Evolutionary conservation across 2,113 vertebrate species (phyloP), one percentile per base, ranked within the genome.

Genomic region (Pogonocichla stellata): DNA sequence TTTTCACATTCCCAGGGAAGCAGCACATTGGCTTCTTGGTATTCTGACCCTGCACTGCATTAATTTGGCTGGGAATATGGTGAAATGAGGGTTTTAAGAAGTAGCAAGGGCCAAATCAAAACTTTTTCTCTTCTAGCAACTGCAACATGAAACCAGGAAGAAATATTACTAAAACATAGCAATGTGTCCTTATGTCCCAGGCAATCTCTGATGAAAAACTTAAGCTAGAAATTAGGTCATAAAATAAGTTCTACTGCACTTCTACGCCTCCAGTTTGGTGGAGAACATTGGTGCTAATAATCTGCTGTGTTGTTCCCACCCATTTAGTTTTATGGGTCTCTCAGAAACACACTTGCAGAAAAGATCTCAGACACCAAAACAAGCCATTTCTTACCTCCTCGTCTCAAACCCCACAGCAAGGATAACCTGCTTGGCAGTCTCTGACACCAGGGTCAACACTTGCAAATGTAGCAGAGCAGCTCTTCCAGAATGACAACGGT

Each of bases 391-490:
- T 73, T 96, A 77, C 85, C 69, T 80, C 88, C 82, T 86, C 5
- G 0, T 83, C 80, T 80, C 54, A 80, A 92, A 90, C 83, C 75
- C 86, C 82, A 91, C 92, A 23, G 72, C 26, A 28, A 42, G 71
- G 71, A 66, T 61, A 92, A 92, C 74, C 82, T 5, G 5, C 40
- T 79, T 4, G 8, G 54, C 70, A 92, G 60, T 72, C 82, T 83
- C 72, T 94, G 94, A 90, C 90, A 67, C 3, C 1, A 58, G 65
- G 86, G 57, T 74, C 72, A 86, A 79, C 69, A 61, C 90, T 94
- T 93, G 69, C 80, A 94, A 96, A 96, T 92, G 80, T 38, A 34
- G 47, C 71, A 73, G 83, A 95, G 36, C 77, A 86, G 64, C 60
- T 93, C 82, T 74, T 92, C 53, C 72, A 88, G 72, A 69, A 61